phyloP scores from a whole-genome alignment of 2,888 invertebrate genomes.

The Cheilosia grossa region DNA sequence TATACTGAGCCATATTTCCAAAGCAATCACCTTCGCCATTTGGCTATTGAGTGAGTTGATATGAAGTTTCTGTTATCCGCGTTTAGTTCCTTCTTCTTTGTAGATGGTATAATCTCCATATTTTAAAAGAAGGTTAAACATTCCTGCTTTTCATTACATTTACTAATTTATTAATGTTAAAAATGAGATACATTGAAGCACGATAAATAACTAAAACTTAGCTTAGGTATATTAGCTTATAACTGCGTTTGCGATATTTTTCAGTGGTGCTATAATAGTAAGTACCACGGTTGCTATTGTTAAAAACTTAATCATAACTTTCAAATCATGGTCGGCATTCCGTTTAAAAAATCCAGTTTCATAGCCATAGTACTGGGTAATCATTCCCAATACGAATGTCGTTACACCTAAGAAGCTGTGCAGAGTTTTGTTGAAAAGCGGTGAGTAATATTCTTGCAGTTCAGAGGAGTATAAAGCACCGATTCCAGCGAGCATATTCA shows the following conservation, averaged over 20 bases:
- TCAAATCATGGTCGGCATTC: conserved; percentile 76
- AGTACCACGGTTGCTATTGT: conserved; percentile 78
- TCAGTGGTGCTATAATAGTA: conserved; percentile 78
- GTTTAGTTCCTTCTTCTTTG: no score
- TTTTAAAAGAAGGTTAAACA: no score
- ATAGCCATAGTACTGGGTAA: conserved; percentile 79
- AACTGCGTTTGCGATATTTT: conserved; percentile 42
- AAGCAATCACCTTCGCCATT: no score
- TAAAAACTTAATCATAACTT: conserved; percentile 77
- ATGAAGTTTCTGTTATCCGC: no score
- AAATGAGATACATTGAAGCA: conserved; percentile 6
- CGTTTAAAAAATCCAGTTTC: conserved; percentile 78
- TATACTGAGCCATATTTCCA: no score
- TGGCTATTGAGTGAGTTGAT: no score
- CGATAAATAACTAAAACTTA: neutral
- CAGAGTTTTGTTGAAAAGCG: conserved; percentile 78
- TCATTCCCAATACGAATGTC: conserved; percentile 79
- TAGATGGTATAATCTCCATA: no score
- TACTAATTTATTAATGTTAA: neutral
- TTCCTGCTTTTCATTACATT: neutral
- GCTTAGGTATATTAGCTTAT: conserved; percentile 17
- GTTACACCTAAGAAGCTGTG: conserved; percentile 78
- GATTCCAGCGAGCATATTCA: conserved; percentile 78
- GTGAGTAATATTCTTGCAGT: conserved; percentile 74
- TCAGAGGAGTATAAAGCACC: conserved; percentile 76